A percentile compares a stretch with the other conserved stretches of the same genome.
These are phyloP conservation scores for Ictidomys tridecemlineatus DNA, from an alignment of 2,113 vertebrate species.

Conservation along the genomic window DNA sequence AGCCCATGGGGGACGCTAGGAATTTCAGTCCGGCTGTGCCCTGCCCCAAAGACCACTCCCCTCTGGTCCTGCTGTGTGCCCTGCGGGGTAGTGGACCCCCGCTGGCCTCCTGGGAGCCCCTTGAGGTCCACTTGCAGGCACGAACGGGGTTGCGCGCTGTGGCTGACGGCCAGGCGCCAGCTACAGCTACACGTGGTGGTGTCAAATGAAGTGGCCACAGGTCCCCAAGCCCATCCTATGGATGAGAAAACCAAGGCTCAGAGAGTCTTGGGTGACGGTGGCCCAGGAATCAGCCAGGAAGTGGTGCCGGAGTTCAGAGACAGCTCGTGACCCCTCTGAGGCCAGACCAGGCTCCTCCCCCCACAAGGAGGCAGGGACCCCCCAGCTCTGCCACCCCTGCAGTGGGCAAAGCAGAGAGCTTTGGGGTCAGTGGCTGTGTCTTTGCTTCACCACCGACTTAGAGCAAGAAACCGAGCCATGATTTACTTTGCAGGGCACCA, in stretches of 20 bases:
- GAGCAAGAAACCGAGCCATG: neutral
- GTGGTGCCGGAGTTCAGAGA: rapidly evolving
- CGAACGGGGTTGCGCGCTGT: neutral
- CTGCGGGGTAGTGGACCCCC: rapidly evolving
- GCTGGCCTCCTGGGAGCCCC: neutral
- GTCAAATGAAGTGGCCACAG: neutral
- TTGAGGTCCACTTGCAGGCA: neutral
- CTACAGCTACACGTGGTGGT: neutral
- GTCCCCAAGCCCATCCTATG: neutral
- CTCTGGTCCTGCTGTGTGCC: neutral
- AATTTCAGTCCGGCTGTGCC: neutral
- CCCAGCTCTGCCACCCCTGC: neutral
- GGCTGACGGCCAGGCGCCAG: neutral
- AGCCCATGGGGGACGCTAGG: neutral
- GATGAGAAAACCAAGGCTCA: neutral
- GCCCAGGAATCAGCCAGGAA: neutral
- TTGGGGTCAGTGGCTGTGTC: rapidly evolving
- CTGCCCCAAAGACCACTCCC: neutral
- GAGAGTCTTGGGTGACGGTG: neutral
- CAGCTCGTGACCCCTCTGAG: neutral
- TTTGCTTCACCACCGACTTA: neutral
- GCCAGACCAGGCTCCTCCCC: neutral
- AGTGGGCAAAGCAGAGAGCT: neutral
- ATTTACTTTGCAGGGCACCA: rapidly evolving
- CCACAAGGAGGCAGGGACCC: neutral